phyloP scores from a whole-genome alignment of 2,888 invertebrate species.

The Blastobasis lacticolella region DNA sequence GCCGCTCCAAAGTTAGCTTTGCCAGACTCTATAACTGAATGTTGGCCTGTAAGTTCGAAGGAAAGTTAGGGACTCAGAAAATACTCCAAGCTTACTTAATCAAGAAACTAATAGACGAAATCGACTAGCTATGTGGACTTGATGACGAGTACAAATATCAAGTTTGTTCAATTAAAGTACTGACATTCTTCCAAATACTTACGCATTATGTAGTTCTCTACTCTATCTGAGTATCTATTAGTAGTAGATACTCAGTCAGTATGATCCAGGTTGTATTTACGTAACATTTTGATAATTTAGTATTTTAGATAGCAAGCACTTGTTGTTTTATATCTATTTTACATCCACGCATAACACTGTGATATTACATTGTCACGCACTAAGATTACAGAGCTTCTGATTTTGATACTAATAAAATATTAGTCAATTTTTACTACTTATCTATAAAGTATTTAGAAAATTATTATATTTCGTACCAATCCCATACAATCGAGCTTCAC shows the following conservation, averaged over 20 bases:
- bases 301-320: not conserved
- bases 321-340: conserved; percentile 1
- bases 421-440: conserved; percentile 26
- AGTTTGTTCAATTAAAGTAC: too few relatives aligned
- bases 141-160: too few relatives aligned
- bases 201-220: too few relatives aligned
- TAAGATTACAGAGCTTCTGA: conserved; percentile 33
- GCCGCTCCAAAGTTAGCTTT: too few relatives aligned
- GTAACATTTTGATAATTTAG: conserved; percentile 18
- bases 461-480: conserved; percentile 1
- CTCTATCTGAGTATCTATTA: too few relatives aligned
- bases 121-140: too few relatives aligned
- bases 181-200: too few relatives aligned
- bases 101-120: too few relatives aligned
- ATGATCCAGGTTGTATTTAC: conserved; percentile 8
- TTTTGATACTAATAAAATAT: conserved; percentile 30
- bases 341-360: conserved; percentile 29
- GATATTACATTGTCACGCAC: conserved; percentile 45
- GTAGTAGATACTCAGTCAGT: conserved; percentile 24
- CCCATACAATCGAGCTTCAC: conserved; percentile 48
- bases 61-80: too few relatives aligned
- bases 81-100: too few relatives aligned
- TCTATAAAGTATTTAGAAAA: not conserved
- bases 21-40: too few relatives aligned
- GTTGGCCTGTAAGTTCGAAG: not conserved